Base-by-base conservation (phyloP, 2,888 invertebrate species). In the Phyto melanocephala region DNA sequence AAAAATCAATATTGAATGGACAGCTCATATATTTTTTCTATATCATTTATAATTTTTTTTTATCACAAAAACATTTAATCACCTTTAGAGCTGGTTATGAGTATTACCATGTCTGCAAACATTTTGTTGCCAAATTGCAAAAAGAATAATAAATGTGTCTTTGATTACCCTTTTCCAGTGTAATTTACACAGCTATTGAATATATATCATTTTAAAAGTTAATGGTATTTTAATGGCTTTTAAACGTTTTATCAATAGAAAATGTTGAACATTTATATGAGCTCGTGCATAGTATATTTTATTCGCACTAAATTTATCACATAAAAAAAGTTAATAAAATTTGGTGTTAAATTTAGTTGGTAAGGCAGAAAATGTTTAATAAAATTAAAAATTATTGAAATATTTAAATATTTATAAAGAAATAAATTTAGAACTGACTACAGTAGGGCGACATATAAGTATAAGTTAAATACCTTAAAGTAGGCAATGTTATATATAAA, bases 141-240 rank as follows among this genome's bases (percentile, higher is more conserved):
- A 40, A 40, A 28, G 11, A n/a, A n/a, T 33, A 60, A 62, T 62
- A 62, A 52, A 52, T 72, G 37, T 33, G 11, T 1, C 35, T 42
- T 54, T 74, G 74, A 74, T 74, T 56, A 35, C 63, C 22, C 52
- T 22, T 54, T 54, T 24, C 28, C 33, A 50, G 20, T 22, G 7
- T 15, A 75, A 67, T 67, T 47, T 76, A 50, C 8, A 33, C 42
- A 60, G 22, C 37, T 58, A 58, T 62, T 50, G 50, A 28, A 54
- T 62, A 37, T 17, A 33, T 40, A 1, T 60, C n/a, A n/a, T 68
- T 20, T 8, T 54, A 42, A 24, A 8, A 37, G 52, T 56, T 80
- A 74, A 80, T 80, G 80, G 54, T 35, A 74, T 80, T 80, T 80
- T 80, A 80, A 74, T 80, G 80, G 58, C 42, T 68, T 80, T 60